A percentile compares a stretch with the other conserved stretches of the same genome.
These are phyloP conservation scores for Lineus longissimus DNA, from an alignment of 1,140 invertebrate genomes.

Conservation along the genomic window DNA sequence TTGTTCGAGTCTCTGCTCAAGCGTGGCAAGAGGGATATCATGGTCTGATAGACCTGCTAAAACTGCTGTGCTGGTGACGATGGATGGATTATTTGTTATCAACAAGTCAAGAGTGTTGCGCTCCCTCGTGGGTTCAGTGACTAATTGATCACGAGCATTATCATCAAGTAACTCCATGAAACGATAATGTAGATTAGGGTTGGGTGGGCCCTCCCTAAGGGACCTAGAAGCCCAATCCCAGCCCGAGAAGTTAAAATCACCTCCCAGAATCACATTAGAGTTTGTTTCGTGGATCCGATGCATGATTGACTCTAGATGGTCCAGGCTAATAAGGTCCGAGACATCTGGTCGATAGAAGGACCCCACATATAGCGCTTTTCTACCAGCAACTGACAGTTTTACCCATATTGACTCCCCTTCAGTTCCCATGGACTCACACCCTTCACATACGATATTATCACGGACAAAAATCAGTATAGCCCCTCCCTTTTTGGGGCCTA, in stretches of 20 bases:
- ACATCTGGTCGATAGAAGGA: too few species aligned
- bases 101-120: neutral
- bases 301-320: too few species aligned
- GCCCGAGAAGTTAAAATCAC: constrained; percentile 5
- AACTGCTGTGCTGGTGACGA: neutral
- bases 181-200: neutral
- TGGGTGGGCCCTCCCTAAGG: neutral
- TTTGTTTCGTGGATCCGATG: too few species aligned
- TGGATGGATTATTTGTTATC: neutral
- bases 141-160: neutral
- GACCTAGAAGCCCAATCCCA: neutral
- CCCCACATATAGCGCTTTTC: too few species aligned
- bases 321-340: too few species aligned
- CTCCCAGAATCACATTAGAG: neutral
- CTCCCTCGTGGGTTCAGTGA: neutral
- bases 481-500: too few species aligned
- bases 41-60: neutral
- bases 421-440: too few species aligned
- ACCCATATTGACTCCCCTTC: too few species aligned
- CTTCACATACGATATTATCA: too few species aligned
- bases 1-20: neutral
- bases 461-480: too few species aligned
- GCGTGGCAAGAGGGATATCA: neutral
- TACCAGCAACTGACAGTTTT: too few species aligned
- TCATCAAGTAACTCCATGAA: neutral